These are phyloP conservation scores for Conistra vaccinii DNA, from an alignment of 2,888 invertebrate genomes.

Conservation along the genomic window DNA sequence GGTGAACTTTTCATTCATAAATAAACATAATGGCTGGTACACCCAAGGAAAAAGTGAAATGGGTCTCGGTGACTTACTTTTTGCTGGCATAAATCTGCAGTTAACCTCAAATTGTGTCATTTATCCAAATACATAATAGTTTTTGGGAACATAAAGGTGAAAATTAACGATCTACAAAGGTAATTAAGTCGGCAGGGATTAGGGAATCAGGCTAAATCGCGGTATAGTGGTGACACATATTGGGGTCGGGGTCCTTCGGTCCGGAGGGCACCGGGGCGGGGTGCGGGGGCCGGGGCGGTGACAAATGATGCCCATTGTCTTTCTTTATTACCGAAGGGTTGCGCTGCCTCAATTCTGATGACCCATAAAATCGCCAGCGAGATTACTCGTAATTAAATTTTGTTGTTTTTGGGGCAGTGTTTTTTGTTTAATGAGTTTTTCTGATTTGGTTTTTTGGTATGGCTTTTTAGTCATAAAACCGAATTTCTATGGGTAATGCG, in stretches of 20 bases:
- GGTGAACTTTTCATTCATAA: background rate
- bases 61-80: conserved; percentile 4
- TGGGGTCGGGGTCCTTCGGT: conserved; percentile 65
- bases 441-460: conserved; percentile 10
- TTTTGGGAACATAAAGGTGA: conserved; percentile 51
- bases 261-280: conserved; percentile 53
- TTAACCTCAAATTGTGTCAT: conserved; percentile 49
- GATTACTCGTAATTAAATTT: conserved; percentile 63
- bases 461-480: background rate
- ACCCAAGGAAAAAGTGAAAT: background rate
- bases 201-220: conserved; percentile 53
- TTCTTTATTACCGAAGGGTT: conserved; percentile 80
- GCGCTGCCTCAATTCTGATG: conserved; percentile 62
- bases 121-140: conserved; percentile 45
- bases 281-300: conserved; percentile 69
- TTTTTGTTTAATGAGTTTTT: conserved; percentile 10
- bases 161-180: conserved; percentile 51
- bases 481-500: too few species aligned
- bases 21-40: background rate
- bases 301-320: conserved; percentile 88
- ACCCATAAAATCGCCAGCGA: conserved; percentile 64
- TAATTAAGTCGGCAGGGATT: conserved; percentile 63
- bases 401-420: conserved; percentile 23
- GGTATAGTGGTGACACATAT: conserved; percentile 57
- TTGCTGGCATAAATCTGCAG: conserved; percentile 6